Evolutionary conservation across 2,113 vertebrate genomes (phyloP).

Genomic region (Phyllopteryx taeniolatus): DNA sequence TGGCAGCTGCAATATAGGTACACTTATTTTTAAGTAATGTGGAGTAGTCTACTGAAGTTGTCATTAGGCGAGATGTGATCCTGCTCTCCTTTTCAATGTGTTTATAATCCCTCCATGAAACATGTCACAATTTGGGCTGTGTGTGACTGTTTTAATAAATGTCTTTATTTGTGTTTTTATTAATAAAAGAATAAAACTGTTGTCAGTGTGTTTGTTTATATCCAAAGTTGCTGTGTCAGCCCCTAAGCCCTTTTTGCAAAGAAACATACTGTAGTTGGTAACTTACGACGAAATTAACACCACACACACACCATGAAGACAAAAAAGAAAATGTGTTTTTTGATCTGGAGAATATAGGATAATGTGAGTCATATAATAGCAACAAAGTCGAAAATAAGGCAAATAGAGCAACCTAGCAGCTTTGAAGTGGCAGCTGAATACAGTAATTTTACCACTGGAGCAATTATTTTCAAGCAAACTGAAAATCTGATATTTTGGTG

Average conservation of each 20-base stretch:
- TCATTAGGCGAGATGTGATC: constrained; percentile 13
- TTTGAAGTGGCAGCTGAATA: too few relatives aligned
- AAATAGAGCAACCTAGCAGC: too few relatives aligned
- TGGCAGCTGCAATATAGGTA: constrained; percentile 43
- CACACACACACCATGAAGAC: neutral
- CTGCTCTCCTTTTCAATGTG: neutral
- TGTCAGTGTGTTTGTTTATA: neutral
- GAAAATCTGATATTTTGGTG: too few relatives aligned
- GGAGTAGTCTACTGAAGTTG: constrained; percentile 10
- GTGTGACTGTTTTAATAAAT: constrained; percentile 24
- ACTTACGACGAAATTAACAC: neutral
- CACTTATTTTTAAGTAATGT: constrained; percentile 3
- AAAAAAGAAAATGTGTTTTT: neutral
- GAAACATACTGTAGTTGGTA: neutral
- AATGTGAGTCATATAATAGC: too few relatives aligned
- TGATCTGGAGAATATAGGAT: too few relatives aligned
- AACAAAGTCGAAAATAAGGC: too few relatives aligned
- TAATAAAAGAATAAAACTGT: constrained; percentile 36
- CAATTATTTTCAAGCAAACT: too few relatives aligned
- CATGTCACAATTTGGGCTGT: constrained; percentile 6
- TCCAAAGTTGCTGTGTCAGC: neutral
- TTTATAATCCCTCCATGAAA: constrained; percentile 21
- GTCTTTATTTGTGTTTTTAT: constrained; percentile 24
- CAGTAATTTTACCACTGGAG: too few relatives aligned
- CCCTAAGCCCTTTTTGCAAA: neutral